Evolutionary conservation across 2,113 vertebrate genomes (phyloP), one percentile per base, ranked within the genome.

Genomic region (Sialia sialis): DNA sequence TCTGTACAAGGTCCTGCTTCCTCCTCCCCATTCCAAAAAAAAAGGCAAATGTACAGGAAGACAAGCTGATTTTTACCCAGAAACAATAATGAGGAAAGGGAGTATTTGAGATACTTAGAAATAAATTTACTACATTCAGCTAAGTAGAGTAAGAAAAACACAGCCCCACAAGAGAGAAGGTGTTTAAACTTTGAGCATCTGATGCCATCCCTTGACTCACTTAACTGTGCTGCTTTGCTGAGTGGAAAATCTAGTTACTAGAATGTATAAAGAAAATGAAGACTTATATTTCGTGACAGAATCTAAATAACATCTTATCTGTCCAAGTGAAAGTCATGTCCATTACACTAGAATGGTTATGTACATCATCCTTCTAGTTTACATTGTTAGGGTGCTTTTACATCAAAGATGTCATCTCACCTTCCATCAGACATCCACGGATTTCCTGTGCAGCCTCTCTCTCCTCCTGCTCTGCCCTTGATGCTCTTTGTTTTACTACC

Each of bases 271-370:
- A 70, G 84, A 87, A 94, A 92, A 94, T 89, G 89, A 94, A 94
- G 90, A 69, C 76, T 95, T 96, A 97, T 58, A 96, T 95, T 89
- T 94, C 88, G 80, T 96, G 96, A 95, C 95, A 96, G 90, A 92
- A 92, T 94, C 93, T 95, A 94, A 96, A 95, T 95, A 96, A 96
- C 92, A 91, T 95, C 91, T 79, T 96, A 93, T 92, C 92, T 96
- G 86, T 92, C 86, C 92, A 93, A 95, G 90, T 89, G 81, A 89
- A 96, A 96, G 87, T 92, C 90, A 80, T 77, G 92, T 92, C 89
- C 95, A 76, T 96, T 96, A 90, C 92, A 96, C 84, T 96, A 83
- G 88, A 84, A 82, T 92, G 95, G 80, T 94, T 96, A 87, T 41
- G 89, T 93, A 93, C 94, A 95, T 97, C 95, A 96, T 83, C 91